These are phyloP conservation scores for Syrphus vitripennis DNA, from an alignment of 2,888 invertebrate genomes.

Conservation along the genomic window DNA sequence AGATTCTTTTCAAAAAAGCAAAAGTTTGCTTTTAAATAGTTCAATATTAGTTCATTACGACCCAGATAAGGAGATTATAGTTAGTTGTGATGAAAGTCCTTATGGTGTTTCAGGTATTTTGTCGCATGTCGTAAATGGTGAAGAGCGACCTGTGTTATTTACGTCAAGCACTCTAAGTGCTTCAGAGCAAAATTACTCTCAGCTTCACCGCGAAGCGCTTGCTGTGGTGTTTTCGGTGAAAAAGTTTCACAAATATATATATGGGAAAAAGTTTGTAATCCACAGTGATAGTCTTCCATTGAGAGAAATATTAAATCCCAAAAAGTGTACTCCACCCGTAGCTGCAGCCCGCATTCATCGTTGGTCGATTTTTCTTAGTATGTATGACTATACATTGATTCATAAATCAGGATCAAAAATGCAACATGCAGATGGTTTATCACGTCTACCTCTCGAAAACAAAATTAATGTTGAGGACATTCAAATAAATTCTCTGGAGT, in stretches of 20 bases:
- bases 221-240: background rate
- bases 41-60: no score
- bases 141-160: no score
- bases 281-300: background rate
- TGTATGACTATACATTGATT: background rate
- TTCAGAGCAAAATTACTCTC: background rate
- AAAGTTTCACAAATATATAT: background rate
- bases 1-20: no score
- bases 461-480: no score
- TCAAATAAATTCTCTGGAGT: background rate
- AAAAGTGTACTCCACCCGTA: background rate
- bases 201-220: background rate
- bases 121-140: no score
- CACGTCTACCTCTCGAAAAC: background rate
- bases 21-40: no score
- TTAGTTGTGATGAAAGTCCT: no score
- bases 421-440: background rate
- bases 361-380: background rate
- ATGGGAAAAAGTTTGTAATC: background rate
- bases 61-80: no score
- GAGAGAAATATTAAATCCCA: background rate
- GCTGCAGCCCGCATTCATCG: constrained; percentile 3
- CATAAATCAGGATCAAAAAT: background rate
- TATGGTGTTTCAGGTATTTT: no score
- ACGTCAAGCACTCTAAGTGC: no score